These are phyloP conservation scores for Mustela lutreola DNA, from an alignment of 2,113 vertebrate genomes.

Conservation along the genomic window DNA sequence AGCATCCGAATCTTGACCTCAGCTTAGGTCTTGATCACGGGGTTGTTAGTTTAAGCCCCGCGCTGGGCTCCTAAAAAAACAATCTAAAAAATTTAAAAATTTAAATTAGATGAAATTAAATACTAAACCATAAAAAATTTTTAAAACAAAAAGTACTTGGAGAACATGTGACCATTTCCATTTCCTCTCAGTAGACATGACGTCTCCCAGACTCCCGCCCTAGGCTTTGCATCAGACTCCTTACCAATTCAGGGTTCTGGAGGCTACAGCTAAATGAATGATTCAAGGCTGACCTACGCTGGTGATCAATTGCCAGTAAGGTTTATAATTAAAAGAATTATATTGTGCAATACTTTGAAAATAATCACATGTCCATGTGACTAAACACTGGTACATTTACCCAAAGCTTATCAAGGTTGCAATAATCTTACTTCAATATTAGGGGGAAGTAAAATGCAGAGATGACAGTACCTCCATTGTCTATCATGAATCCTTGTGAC, in stretches of 20 bases:
- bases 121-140: background rate
- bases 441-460: background rate
- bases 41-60: background rate
- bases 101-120: background rate
- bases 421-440: background rate
- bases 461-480: background rate
- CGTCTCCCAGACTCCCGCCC: background rate
- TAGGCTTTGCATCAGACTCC: background rate
- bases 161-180: background rate
- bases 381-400: slow-evolving; percentile 23
- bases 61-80: background rate
- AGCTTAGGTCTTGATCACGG: background rate
- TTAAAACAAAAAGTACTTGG: background rate
- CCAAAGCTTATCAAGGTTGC: background rate
- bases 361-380: slow-evolving; percentile 22
- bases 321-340: background rate
- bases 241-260: background rate
- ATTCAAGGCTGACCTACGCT: background rate
- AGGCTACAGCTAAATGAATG: background rate
- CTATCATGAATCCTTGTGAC: background rate
- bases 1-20: background rate
- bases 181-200: background rate
- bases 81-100: background rate
- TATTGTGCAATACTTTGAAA: slow-evolving; percentile 42
- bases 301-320: background rate